Evolutionary conservation across 2,797 vertebrate species (phyloP), one percentile per base, ranked within the genome.

Genomic region (Sebastes steindachneri): DNA sequence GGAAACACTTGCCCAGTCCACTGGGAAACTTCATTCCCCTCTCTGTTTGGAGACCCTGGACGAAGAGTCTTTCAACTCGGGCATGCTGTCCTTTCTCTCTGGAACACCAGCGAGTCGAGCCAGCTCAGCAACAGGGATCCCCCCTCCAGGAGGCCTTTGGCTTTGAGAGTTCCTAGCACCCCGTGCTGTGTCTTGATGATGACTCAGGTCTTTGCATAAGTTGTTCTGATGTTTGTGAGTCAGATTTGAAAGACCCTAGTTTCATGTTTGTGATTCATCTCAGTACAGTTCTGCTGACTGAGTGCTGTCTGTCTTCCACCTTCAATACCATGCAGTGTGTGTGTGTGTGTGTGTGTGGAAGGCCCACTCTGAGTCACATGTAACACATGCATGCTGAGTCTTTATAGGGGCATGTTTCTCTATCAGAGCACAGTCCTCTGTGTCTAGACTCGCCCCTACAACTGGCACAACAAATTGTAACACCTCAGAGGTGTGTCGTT

Each of bases 1-100:
- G 86, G 88, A 90, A 93, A 95, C 92, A 93, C 87, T 93, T 90
- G 85, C 87, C 75, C 85, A 85, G 80, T 90, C 84, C 83, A 82
- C 79, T 85, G 84, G 75, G 89, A 87, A 91, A 91, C 86, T 84
- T 90, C 71, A 86, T 88, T 86, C 65, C 45, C 81, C 72, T 73
- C 73, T 89, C 58, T 80, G 80, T 92, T 83, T 88, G 81, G 83
- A 85, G 70, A 90, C 86, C 73, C 33, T 54, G 75, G 81, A 82
- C 54, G 75, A 82, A 51, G 69, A 75, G 73, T 86, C 71, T 82
- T 86, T 90, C 69, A 85, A 71, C 70, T 78, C 60, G 62, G 80
- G 58, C 77, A 79, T 80, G 85, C 51, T 83, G 84, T 78, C 78
- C 60, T 87, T 90, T 92, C 71, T 87, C 37, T 72, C 28, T 17